phyloP scores from a whole-genome alignment of 2,797 vertebrate species.

The Arvicola amphibius region DNA sequence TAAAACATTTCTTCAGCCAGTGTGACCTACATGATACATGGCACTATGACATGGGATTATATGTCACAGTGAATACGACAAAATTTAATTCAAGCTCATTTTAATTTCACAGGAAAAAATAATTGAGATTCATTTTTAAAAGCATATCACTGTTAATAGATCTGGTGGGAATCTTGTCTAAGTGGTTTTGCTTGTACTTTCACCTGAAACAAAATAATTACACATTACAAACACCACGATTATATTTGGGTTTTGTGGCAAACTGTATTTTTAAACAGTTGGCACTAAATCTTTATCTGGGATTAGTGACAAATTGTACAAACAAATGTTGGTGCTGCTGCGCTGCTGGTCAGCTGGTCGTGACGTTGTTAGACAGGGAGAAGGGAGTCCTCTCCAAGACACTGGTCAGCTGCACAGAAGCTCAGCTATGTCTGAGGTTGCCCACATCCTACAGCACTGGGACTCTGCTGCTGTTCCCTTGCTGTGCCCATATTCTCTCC shows the following conservation, averaged over 20 bases:
- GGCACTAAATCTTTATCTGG: background rate
- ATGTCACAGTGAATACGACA: background rate
- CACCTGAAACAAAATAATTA: slow-evolving; percentile 39
- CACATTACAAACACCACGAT: background rate
- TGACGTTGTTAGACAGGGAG: background rate
- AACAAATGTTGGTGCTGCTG: background rate
- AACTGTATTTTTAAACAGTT: slow-evolving; percentile 35
- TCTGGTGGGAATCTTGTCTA: background rate
- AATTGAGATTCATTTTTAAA: slow-evolving; percentile 6
- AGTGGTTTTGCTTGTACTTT: slow-evolving; percentile 36
- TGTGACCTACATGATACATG: background rate
- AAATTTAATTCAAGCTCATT: background rate
- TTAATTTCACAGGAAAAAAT: background rate
- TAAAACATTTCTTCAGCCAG: background rate
- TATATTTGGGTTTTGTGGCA: background rate
- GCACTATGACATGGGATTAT: background rate
- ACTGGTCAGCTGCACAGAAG: background rate
- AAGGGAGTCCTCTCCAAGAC: background rate
- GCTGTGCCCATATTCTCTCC: background rate
- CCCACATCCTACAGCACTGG: background rate
- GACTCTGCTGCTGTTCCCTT: background rate
- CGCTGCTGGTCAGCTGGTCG: background rate
- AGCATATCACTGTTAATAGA: background rate
- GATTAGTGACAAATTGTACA: background rate
- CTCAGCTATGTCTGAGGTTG: background rate